Percentiles rank a stretch among this genome's conserved stretches.
These are phyloP conservation scores for Microtus richardsoni DNA, from an alignment of 2,113 vertebrate genomes.

Conservation along the genomic window DNA sequence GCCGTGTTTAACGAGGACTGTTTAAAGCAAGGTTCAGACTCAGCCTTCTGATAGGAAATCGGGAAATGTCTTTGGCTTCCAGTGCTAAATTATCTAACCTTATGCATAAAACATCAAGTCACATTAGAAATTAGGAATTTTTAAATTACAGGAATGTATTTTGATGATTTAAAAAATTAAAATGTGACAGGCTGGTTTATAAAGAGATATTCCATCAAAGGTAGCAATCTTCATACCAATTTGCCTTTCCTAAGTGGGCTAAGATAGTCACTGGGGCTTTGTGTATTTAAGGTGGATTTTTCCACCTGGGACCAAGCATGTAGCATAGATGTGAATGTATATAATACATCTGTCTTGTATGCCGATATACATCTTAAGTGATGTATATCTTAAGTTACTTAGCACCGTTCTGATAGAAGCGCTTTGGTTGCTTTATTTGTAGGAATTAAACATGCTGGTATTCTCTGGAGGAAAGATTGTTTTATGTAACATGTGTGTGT, in stretches of 20 bases:
- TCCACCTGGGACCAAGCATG: constrained; percentile 19
- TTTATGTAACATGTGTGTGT: constrained; percentile 23
- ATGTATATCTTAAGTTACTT: constrained; percentile 1
- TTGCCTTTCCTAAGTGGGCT: constrained; percentile 43
- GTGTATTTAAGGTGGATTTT: constrained; percentile 56
- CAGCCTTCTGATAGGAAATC: constrained; percentile 30
- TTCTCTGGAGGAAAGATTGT: constrained; percentile 38
- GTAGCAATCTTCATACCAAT: not conserved
- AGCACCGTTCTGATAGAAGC: not conserved
- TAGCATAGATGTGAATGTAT: constrained; percentile 30
- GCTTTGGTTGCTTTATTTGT: constrained; percentile 36
- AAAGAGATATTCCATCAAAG: constrained; percentile 24
- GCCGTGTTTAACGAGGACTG: constrained; percentile 53
- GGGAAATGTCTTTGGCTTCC: constrained; percentile 29
- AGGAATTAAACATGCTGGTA: constrained; percentile 46
- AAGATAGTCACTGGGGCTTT: constrained; percentile 52
- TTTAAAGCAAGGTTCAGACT: constrained; percentile 69
- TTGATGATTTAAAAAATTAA: constrained; percentile 53
- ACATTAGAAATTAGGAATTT: constrained; percentile 48
- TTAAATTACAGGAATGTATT: constrained; percentile 58
- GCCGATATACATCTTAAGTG: not conserved
- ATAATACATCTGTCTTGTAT: not conserved
- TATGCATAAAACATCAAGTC: constrained; percentile 33
- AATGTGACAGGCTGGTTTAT: constrained; percentile 43
- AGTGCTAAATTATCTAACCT: constrained; percentile 56